Conservation (phyloP, 1,140 invertebrate genomes). For the Drosophila teissieri region DNA sequence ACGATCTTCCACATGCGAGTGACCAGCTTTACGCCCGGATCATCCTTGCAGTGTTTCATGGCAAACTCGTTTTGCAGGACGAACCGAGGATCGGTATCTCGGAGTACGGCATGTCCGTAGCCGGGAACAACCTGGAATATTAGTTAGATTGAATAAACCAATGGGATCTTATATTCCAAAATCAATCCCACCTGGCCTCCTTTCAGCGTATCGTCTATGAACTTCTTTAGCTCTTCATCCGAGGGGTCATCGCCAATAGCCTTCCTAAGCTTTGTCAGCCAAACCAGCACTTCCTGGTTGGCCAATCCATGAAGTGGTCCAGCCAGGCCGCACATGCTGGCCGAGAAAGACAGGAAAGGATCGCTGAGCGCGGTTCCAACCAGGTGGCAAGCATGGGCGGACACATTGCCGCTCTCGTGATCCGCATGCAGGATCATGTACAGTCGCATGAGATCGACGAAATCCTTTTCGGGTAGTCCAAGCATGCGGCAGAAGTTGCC, state of each 20-base stretch:
- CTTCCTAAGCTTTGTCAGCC: constrained; percentile 91
- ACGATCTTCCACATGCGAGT: constrained; percentile 95
- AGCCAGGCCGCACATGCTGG: constrained; percentile 96
- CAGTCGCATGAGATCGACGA: constrained; percentile 95
- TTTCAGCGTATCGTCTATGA: constrained; percentile 96
- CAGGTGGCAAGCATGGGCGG: constrained; percentile 95
- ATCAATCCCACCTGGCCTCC: constrained; percentile 86
- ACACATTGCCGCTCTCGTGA: constrained; percentile 97
- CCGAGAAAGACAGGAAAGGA: constrained; percentile 96
- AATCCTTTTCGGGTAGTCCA: constrained; percentile 92
- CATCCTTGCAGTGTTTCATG: constrained; percentile 95
- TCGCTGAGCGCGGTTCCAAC: constrained; percentile 97
- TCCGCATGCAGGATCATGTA: constrained; percentile 98
- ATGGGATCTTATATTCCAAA: not conserved
- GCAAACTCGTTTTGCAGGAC: constrained; percentile 97
- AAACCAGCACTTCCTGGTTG: constrained; percentile 95
- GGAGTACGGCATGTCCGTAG: constrained; percentile 97
- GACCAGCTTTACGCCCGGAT: constrained; percentile 95
- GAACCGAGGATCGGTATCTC: constrained; percentile 96
- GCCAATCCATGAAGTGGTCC: constrained; percentile 97
- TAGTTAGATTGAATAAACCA: not conserved
- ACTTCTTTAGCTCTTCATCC: constrained; percentile 94
- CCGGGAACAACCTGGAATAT: constrained; percentile 89
- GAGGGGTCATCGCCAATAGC: constrained; percentile 93
- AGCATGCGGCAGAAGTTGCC: constrained; percentile 96